phyloP scores from a whole-genome alignment of 2,797 vertebrate species.

The Semotilus atromaculatus region DNA sequence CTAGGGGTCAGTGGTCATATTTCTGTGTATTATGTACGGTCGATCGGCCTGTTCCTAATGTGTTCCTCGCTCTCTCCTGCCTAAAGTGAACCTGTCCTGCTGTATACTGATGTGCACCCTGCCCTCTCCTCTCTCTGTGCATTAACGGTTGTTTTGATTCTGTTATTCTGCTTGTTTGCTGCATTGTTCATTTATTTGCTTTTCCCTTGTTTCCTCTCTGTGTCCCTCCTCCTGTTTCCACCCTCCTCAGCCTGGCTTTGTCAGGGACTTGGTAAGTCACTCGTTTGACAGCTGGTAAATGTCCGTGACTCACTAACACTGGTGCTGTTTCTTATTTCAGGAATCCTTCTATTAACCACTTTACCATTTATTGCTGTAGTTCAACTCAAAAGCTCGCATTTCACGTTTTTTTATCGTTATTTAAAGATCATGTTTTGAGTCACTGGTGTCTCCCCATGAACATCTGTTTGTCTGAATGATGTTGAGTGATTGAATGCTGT shows the following conservation, averaged over 20 bases:
- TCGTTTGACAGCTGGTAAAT: constrained; percentile 62
- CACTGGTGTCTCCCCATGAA: constrained; percentile 20
- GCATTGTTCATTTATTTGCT: constrained; percentile 70
- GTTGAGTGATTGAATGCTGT: background rate
- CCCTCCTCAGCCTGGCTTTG: constrained; percentile 94
- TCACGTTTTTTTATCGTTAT: background rate
- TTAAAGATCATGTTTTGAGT: constrained; percentile 5
- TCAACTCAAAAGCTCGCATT: background rate
- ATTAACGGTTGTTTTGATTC: constrained; percentile 59
- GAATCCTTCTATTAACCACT: constrained; percentile 30
- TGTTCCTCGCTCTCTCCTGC: constrained; percentile 64
- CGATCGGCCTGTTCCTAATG: background rate
- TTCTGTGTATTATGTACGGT: no score
- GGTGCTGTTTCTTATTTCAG: constrained; percentile 6
- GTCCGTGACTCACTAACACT: constrained; percentile 45
- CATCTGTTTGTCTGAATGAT: background rate
- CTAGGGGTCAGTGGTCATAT: background rate
- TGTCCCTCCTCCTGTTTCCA: constrained; percentile 75
- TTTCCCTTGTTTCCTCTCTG: constrained; percentile 79
- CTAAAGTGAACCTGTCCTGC: constrained; percentile 60
- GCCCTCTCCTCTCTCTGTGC: constrained; percentile 17
- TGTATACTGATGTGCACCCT: background rate
- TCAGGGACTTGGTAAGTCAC: constrained; percentile 99
- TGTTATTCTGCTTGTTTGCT: constrained; percentile 56
- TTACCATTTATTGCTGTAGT: constrained; percentile 1